Evolutionary conservation across 2,888 invertebrate genomes (phyloP).

Genomic region (Villa cingulata): DNA sequence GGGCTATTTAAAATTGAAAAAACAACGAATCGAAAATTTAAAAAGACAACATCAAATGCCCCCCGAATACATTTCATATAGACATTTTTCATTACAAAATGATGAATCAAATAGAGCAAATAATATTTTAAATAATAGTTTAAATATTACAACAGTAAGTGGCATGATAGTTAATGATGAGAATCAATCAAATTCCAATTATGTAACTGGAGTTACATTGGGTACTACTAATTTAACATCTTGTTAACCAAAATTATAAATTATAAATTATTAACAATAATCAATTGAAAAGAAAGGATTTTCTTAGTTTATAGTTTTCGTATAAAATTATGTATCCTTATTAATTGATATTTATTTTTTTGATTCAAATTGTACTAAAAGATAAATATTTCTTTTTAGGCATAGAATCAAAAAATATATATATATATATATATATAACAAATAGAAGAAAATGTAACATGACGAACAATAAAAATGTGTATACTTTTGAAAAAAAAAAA

Average conservation of each 20-base stretch:
- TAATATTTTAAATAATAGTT: slow-evolving; percentile 20
- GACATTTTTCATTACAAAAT: slow-evolving; percentile 56
- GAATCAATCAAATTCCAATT: slow-evolving; percentile 22
- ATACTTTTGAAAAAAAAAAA: too few relatives aligned
- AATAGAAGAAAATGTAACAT: too few relatives aligned
- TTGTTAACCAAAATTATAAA: slow-evolving; percentile 21
- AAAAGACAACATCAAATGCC: slow-evolving; percentile 54
- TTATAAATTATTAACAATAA: too few relatives aligned
- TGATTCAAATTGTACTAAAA: too few relatives aligned
- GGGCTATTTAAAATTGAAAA: slow-evolving; percentile 73
- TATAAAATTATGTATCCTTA: too few relatives aligned
- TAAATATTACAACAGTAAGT: slow-evolving; percentile 18
- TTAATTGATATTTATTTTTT: too few relatives aligned
- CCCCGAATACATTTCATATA: slow-evolving; percentile 69
- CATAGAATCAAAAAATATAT: too few relatives aligned
- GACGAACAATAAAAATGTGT: too few relatives aligned
- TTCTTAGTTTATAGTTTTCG: too few relatives aligned
- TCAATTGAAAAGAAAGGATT: too few relatives aligned
- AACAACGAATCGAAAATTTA: slow-evolving; percentile 55
- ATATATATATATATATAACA: too few relatives aligned
- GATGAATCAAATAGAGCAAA: slow-evolving; percentile 37
- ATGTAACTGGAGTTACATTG: slow-evolving; percentile 33
- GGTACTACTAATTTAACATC: slow-evolving; percentile 33
- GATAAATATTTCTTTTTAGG: too few relatives aligned
- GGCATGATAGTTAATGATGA: neutral